Percentiles rank a stretch among this genome's conserved stretches.
These are phyloP conservation scores for Pseudobourletiella spinata DNA, from an alignment of 1,140 invertebrate genomes.

Conservation along the genomic window DNA sequence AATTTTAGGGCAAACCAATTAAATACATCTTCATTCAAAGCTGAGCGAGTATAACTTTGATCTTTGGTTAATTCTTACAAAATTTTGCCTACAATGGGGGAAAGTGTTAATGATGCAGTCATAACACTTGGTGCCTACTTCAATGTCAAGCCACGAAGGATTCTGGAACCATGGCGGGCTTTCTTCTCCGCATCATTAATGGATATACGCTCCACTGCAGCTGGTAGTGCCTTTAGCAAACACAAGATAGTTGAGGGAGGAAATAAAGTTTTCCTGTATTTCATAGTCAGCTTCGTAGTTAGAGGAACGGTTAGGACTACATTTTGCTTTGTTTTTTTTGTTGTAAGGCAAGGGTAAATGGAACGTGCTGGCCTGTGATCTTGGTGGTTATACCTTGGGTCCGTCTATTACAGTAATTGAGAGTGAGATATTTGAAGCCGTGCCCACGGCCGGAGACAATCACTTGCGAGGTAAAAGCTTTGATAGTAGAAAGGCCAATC, in stretches of 20 bases:
- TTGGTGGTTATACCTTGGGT: constrained; percentile 93
- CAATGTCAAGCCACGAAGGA: constrained; percentile 89
- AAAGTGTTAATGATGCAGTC: constrained; percentile 78
- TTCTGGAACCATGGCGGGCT: constrained; percentile 71
- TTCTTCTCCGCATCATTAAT: constrained; percentile 81
- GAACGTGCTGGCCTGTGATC: constrained; percentile 84
- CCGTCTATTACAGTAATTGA: constrained; percentile 65
- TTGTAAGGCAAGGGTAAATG: constrained; percentile 52
- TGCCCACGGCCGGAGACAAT: constrained; percentile 51
- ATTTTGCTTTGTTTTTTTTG: constrained; percentile 12
- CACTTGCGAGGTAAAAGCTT: constrained; percentile 68
- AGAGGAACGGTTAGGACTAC: neutral
- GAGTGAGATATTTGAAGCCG: constrained; percentile 58
- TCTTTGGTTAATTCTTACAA: no score
- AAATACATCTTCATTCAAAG: neutral
- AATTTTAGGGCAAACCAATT: neutral
- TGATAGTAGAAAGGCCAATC: constrained; percentile 90
- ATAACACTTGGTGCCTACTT: constrained; percentile 88
- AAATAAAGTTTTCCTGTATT: neutral
- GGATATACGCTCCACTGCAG: constrained; percentile 98
- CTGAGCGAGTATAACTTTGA: neutral
- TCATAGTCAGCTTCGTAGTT: neutral
- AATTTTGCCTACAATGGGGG: constrained; percentile 88
- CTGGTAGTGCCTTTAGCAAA: constrained; percentile 97
- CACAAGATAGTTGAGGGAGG: constrained; percentile 75